Base-by-base conservation (phyloP, 2,113 vertebrate species). In the Anas platyrhynchos region DNA sequence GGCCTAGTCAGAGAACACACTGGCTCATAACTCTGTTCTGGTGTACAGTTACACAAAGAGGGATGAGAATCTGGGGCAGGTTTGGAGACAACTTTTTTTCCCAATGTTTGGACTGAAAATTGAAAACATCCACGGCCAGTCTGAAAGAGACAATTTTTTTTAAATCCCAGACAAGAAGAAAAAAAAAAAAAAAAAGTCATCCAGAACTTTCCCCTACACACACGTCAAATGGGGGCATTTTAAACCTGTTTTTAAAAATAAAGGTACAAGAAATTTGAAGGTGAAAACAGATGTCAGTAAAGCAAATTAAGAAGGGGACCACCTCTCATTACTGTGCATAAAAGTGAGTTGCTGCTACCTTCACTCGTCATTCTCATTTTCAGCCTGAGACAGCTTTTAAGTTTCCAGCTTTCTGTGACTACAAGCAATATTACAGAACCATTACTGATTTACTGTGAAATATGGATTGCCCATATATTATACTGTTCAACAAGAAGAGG, bases 41-140 rank as follows among this genome's bases (percentile, higher is more conserved):
- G 48, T 88, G n/a, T 93, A 58, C 89, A 83, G 38, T 91, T 86
- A 74, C 59, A 77, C 44, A 88, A 83, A 87, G 58, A 71, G 21
- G 11, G 7, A 8, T 74, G 11, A 7, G 55, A 27, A 13, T 66
- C 29, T 41, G 23, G 18, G 9, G 8, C 27, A 63, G 43, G 7
- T 83, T 58, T 83, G 36, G 59, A 86, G 72, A 62, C 6, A 4
- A 58, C 5, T 67, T 85, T 23, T 78, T 16, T 89, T 85, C 31
- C 58, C 54, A 50, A 27, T 50, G 8, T 88, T 85, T 85, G 67
- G 50, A 77, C 34, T 88, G 67, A 80, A 95, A 95, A 88, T 23
- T 3, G 7, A 74, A 90, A 95, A 77, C 25, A 67, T 55, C 41
- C 13, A 41, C 46, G 22, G 29, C 79, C 72, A 83, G 44, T 18